Evolutionary conservation across 2,113 vertebrate genomes (phyloP).

Genomic region (Malurus alboscapulatus): DNA sequence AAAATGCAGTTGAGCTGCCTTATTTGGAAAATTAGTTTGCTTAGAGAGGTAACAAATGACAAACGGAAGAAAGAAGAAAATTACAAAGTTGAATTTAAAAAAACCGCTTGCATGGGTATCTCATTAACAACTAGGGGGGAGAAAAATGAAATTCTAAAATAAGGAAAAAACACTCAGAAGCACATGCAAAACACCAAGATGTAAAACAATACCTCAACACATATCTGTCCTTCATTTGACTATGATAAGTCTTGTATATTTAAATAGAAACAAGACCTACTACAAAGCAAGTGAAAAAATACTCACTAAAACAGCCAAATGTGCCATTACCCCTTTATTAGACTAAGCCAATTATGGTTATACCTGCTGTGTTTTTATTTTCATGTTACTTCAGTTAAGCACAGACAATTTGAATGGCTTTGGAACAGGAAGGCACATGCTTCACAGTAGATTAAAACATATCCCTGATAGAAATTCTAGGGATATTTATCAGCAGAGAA

Average conservation of each 20-base stretch:
- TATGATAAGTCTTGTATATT: neutral
- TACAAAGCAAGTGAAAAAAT: neutral
- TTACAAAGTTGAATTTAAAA: neutral
- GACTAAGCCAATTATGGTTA: neutral
- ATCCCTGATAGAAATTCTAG: neutral
- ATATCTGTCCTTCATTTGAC: neutral
- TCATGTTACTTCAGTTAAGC: conserved; percentile 32
- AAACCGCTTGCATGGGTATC: neutral
- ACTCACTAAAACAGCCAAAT: neutral
- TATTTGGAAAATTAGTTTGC: neutral
- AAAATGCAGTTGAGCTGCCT: neutral
- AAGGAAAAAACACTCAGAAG: neutral
- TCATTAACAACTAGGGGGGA: fast-evolving
- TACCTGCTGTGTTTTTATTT: neutral
- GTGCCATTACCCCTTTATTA: neutral
- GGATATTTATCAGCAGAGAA: neutral
- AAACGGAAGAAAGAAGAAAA: neutral
- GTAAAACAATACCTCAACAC: neutral
- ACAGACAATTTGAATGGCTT: neutral
- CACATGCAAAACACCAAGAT: neutral
- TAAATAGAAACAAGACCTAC: neutral
- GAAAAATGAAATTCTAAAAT: fast-evolving
- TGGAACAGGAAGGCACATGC: neutral
- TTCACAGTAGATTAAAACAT: neutral
- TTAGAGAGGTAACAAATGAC: neutral